Evolutionary conservation across 2,888 invertebrate species (phyloP).

Genomic region (Brenthis hecate): DNA sequence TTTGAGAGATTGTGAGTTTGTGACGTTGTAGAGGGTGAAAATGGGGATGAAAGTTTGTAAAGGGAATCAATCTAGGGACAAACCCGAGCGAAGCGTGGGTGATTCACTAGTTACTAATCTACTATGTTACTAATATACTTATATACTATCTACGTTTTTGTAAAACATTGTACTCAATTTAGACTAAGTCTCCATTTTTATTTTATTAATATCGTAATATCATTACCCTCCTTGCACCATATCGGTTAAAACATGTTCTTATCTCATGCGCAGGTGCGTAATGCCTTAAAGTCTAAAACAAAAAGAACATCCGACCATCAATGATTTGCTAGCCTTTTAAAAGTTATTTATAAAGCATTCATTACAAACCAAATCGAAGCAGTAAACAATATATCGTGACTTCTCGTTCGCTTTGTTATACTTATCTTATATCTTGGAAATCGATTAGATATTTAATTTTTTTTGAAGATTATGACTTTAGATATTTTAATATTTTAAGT

Average conservation of each 20-base stretch:
- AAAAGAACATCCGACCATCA: slow-evolving; percentile 27
- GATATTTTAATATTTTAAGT: too few species aligned
- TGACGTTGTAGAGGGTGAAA: too few species aligned
- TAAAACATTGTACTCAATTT: too few species aligned
- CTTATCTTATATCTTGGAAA: slow-evolving; percentile 34
- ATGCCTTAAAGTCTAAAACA: slow-evolving; percentile 5
- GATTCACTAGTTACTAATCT: too few species aligned
- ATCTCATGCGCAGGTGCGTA: slow-evolving; percentile 33
- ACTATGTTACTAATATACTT: too few species aligned
- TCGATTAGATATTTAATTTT: slow-evolving; percentile 24
- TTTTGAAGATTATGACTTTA: background rate
- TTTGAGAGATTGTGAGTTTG: too few species aligned
- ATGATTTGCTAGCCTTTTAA: slow-evolving; percentile 41
- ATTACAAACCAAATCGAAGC: slow-evolving; percentile 63
- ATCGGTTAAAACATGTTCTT: slow-evolving; percentile 5
- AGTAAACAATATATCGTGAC: slow-evolving; percentile 63
- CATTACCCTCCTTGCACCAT: background rate
- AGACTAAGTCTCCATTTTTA: too few species aligned
- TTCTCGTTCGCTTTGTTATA: slow-evolving; percentile 43
- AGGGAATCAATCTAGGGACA: too few species aligned
- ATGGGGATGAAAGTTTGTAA: too few species aligned
- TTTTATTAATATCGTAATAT: too few species aligned
- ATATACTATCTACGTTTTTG: too few species aligned
- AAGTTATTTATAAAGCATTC: slow-evolving; percentile 67
- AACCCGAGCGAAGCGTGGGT: too few species aligned